Evolutionary conservation across 2,113 vertebrate genomes (phyloP), one percentile per base, ranked within the genome.

Genomic region (Lampris incognitus): DNA sequence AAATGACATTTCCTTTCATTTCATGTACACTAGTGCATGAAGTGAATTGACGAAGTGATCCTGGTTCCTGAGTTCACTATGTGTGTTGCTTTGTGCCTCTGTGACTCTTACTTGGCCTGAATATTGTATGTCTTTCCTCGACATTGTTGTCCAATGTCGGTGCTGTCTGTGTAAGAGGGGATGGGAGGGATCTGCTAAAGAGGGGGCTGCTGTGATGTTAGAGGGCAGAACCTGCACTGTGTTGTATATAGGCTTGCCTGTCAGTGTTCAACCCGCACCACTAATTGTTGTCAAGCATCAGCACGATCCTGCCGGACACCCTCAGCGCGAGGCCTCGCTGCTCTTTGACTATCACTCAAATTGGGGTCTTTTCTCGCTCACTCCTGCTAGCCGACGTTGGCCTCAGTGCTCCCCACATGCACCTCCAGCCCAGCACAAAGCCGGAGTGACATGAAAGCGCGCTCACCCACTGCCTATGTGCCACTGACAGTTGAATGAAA

Each of bases 401-500:
- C 89, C 85, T 91, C 87, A 78, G 88, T 91, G 84, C 87, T 79
- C 81, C 66, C 38, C 66, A 79, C 73, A 87, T 76, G 79, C 52
- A 85, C 67, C 65, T 75, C 46, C 67, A 5, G 79, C 68, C 69
- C 74, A 67, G 83, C 78, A 73, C 78, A 82, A 86, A 86, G 76
- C 76, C 59, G 64, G 69, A 83, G 58, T 78, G 79, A 93, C 90
- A 92, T 93, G 89, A 94, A 94, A 94, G 91, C 82, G 62, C 71
- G 88, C 78, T 79, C 85, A 81, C 82, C 69, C 74, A 79, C 76
- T 81, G 82, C 81, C 85, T 82, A 84, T 81, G 82, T 83, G 81
- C 77, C 89, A 89, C 90, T 92, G 92, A 93, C 93, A 89, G 91
- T 89, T 92, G 82, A 92, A 94, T 93, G 79, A 93, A 95, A 93